Evolutionary conservation across 2,113 vertebrate species (phyloP).

Genomic region (Meriones unguiculatus): DNA sequence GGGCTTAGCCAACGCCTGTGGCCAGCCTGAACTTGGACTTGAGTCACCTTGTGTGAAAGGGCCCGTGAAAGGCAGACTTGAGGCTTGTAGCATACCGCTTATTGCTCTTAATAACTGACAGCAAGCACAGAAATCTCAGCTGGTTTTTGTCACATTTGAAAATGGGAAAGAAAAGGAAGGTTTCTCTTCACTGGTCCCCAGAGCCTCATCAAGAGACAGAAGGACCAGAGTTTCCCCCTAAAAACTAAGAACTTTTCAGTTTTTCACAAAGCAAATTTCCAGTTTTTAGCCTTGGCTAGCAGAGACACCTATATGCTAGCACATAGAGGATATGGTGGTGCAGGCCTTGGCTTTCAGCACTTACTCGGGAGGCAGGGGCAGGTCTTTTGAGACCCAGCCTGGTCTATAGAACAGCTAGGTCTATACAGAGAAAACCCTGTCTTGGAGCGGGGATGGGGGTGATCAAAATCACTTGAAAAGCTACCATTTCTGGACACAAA

Average conservation of each 20-base stretch:
- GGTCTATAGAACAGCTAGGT: background rate
- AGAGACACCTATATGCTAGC: background rate
- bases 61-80: background rate
- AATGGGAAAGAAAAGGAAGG: background rate
- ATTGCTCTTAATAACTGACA: background rate
- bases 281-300: background rate
- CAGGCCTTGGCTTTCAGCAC: background rate
- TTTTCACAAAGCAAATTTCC: background rate
- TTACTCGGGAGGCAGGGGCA: background rate
- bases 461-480: background rate
- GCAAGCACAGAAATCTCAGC: background rate
- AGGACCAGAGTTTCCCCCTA: constrained; percentile 6
- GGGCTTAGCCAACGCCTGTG: background rate
- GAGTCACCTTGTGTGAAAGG: background rate
- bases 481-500: constrained; percentile 30
- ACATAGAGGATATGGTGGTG: background rate
- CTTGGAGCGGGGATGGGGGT: too few relatives aligned
- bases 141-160: constrained; percentile 33
- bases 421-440: background rate
- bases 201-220: background rate
- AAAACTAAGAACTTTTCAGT: background rate
- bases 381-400: background rate
- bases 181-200: background rate
- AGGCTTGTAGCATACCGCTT: background rate
- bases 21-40: constrained; percentile 41